Evolutionary conservation across 1,140 invertebrate genomes (phyloP), one percentile per base, ranked within the genome.

Genomic region (Steinernema feltiae): DNA sequence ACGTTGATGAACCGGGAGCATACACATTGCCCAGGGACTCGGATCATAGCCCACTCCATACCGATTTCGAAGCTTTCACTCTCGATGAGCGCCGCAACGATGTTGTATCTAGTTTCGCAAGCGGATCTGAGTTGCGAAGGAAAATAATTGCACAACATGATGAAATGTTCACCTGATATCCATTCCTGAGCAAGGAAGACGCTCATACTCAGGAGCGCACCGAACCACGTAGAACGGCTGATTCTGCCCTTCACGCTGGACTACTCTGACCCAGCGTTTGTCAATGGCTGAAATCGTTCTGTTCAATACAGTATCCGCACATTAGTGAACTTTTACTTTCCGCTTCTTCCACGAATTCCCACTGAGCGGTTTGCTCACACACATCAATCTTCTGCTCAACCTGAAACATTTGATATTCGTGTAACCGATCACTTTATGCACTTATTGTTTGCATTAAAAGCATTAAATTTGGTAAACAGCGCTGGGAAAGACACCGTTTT

Each of bases 341-440:
- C 24, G 53, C 24, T 27, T 63, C 53, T 21, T 63, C 53, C 12
- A 63, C 7, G 53, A 63, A 63, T 63, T 63, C 53, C 53, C 53
- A 63, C 53, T 63, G 53, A 3, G 53, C 24, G 7, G 53, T 63
- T 63, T 63, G 53, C 24, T 63, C 53, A 27, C 53, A 63, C 53
- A 63, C 53, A 7, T 63, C 53, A 7, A 63, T 27, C 53, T 63
- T 63, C 24, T 63, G 53, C 53, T 63, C 53, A 3, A 63, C 53
- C 53, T 63, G 53, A 63, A 63, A 63, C 53, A 63, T 63, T 63
- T 63, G 53, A 63, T 63, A 63, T 63, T 63, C 53, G 53, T 63
- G 53, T n/a, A 63, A 63, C 53, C 53, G 24, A 27, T 63, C 41
- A 7, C 7, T 46, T 46, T n/a, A n/a, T n/a, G n/a, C n/a, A n/a